Base-by-base conservation (phyloP, 2,113 vertebrate genomes). In the Myanophis thanlyinensis region DNA sequence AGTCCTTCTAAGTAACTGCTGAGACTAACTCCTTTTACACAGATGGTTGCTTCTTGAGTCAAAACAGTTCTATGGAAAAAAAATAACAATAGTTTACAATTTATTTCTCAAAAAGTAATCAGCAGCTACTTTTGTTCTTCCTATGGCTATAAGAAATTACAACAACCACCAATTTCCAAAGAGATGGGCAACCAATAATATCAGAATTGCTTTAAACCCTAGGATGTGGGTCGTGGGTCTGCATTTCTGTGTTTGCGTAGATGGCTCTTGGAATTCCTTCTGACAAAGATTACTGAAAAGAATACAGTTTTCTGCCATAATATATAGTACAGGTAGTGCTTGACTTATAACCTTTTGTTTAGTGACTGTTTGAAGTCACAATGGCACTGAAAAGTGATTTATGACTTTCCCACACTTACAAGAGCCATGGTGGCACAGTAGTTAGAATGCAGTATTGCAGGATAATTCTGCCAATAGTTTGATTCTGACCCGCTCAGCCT, bases 41-140 rank as follows among this genome's bases (percentile, higher is more conserved):
- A 98, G 95, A 99, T 99, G 91, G 99, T 98, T 40, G 99, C 99
- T 97, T 99, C 99, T 93, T 99, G 99, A 7, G 99, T 99, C 93
- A 99, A 95, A 92, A 99, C 49, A 23, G 99, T 99, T 96, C 99
- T 99, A 95, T 87, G 95, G 94, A 1, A 94, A 86, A 95, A 90
- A 92, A 92, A 44, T 46, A 53, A 90, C 8, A 0, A 35, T 13
- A 10, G 2, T 93, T 90, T 48, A 48, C 67, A 85, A 56, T 59
- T 94, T 86, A 73, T 92, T 23, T 0, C 0, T 88, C 89, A 59
- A 0, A n/a, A 3, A 46, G 89, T 44, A 88, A 90, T 88, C 94
- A 46, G 23, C 89, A 92, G 2, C 23, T 85, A 54, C 62, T 4
- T 85, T 0, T 0, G 8, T 86, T 25, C 27, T 84, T 49, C 44